Base-by-base conservation (phyloP, 2,113 vertebrate species). In the Taurulus bubalis region DNA sequence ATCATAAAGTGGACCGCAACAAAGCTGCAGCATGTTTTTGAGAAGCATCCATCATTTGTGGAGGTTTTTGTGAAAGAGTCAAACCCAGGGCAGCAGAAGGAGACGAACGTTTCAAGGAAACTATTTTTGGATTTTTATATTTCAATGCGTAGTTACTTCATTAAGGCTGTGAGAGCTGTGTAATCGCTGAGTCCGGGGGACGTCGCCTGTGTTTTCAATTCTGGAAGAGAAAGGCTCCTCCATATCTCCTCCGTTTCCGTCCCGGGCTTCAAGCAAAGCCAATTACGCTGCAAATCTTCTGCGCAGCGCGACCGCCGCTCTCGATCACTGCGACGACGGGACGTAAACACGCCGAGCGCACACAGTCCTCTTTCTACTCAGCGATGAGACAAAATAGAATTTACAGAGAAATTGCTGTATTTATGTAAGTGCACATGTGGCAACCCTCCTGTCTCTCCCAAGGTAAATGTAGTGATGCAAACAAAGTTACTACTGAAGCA, bases 251-350 rank as follows among this genome's bases (percentile, higher is more conserved):
- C 24, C 18, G 28, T 62, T 71, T 53, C 67, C 63, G 14, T 8
- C 12, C 56, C 9, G n/a, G 58, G 18, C 56, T 63, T 22, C 42
- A 2, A 51, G 56, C 32, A 64, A 60, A 71, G 67, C 67, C 76
- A 63, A 62, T 70, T 51, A 42, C 3, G 4, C 47, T 64, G 76
- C 38, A 42, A 32, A 71, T 55, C 10, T 20, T 38, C 45, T 47
- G 69, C 53, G 49, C 16, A n/a, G 15, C 73, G 22, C 40, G 14
- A 45, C 24, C 45, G 6, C 26, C 4, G 42, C 63, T 51, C 32
- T 51, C 32, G 3, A 28, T 49, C 11, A 34, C 34, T 4, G 34
- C 34, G 34, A 34, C 34, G 34, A 28, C 34, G 49, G 45, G 20
- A 59, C 11, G 15, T 18, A 20, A 77, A 59, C 28, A 47, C 3